Percentiles rank a stretch among this genome's conserved stretches.
Conservation (phyloP, 2,888 invertebrate genomes). For the Limenitis camilla region DNA sequence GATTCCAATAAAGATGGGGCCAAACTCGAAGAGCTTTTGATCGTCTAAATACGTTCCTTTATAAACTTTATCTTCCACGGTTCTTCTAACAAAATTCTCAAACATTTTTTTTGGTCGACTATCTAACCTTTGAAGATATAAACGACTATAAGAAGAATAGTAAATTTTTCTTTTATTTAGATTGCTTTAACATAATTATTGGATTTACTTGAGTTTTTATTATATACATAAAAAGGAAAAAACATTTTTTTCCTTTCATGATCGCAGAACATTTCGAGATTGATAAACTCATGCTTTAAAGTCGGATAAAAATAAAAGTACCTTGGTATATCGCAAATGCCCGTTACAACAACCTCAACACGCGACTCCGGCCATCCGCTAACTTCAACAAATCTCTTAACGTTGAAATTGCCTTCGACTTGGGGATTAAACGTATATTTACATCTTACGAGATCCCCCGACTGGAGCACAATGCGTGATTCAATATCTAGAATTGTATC, state of each 20-base stretch:
- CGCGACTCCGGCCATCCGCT: constrained; percentile 65
- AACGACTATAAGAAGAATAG: too few relatives aligned
- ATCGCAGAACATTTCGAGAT: too few relatives aligned
- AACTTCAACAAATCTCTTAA: constrained; percentile 61
- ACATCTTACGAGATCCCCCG: constrained; percentile 60
- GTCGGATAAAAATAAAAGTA: constrained; percentile 21
- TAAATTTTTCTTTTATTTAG: too few relatives aligned
- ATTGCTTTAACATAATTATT: too few relatives aligned
- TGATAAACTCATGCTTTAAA: too few relatives aligned
- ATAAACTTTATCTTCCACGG: constrained; percentile 51
- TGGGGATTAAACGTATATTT: constrained; percentile 63
- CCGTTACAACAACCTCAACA: constrained; percentile 46
- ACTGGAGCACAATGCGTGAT: constrained; percentile 46
- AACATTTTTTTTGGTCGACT: constrained; percentile 69
- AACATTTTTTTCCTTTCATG: too few relatives aligned
- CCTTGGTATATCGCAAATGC: constrained; percentile 64
- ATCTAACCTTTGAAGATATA: constrained; percentile 54
- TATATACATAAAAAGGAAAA: too few relatives aligned
- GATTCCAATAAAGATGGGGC: constrained; percentile 58
- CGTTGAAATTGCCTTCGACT: constrained; percentile 52
- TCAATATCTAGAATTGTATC: constrained; percentile 35
- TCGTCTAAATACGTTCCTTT: constrained; percentile 63
- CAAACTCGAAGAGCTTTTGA: constrained; percentile 59
- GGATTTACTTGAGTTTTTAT: too few relatives aligned
- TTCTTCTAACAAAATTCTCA: constrained; percentile 55